Percentiles rank a stretch among this genome's conserved stretches.
Evolutionary conservation across 2,888 invertebrate species (phyloP).

Genomic region (Dusona sp.): DNA sequence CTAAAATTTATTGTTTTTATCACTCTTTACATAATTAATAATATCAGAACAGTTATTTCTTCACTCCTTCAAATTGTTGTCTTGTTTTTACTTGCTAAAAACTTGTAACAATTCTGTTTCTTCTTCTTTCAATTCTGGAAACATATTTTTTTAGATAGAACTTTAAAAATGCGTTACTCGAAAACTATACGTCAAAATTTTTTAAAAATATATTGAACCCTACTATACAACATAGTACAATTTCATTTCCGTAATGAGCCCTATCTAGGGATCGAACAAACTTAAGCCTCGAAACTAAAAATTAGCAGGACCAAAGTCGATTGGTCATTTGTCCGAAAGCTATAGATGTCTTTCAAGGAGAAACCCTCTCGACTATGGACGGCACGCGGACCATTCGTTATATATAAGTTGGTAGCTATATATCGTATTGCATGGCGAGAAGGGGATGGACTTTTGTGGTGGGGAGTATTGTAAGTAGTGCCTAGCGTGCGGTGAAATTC

Average conservation of each 20-base stretch:
- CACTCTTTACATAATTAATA: not conserved
- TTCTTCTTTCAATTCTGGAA: no score
- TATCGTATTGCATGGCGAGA: conserved; percentile 3
- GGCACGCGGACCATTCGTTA: conserved; percentile 9
- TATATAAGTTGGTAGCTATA: conserved; percentile 28
- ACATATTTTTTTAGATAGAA: no score
- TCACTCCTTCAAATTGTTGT: not conserved
- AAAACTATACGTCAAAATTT: not conserved
- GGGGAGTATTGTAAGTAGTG: conserved; percentile 53
- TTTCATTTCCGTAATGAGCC: not conserved
- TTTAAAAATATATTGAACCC: not conserved
- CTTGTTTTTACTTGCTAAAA: not conserved
- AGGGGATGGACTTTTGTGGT: conserved; percentile 19
- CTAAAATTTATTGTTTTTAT: not conserved
- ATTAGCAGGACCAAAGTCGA: not conserved
- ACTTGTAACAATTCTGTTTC: no score
- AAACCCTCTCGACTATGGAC: conserved; percentile 18
- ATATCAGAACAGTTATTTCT: not conserved
- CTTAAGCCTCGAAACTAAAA: not conserved
- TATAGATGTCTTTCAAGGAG: conserved; percentile 5
- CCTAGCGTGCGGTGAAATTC: conserved; percentile 20
- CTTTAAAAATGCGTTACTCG: not conserved
- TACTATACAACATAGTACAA: not conserved
- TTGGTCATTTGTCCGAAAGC: conserved; percentile 17
- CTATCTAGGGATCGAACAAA: not conserved